These are phyloP conservation scores for Azorinus chamasolen DNA, from an alignment of 2,888 invertebrate species.

Conservation along the genomic window DNA sequence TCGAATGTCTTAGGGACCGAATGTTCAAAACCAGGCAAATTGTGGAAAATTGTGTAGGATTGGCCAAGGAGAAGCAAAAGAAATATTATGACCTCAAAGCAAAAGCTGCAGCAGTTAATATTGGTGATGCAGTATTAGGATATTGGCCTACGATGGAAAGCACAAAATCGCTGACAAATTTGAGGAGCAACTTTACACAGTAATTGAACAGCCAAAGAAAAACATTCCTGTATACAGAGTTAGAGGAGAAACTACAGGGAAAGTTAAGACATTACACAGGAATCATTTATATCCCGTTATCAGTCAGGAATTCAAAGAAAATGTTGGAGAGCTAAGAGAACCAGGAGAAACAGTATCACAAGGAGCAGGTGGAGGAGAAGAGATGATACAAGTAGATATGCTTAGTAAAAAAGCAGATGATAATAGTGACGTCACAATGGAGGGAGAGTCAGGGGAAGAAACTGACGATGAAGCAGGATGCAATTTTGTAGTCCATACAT, in stretches of 20 bases:
- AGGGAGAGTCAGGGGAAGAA: too few species aligned
- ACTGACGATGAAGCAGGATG: neutral
- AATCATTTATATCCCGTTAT: constrained; percentile 4
- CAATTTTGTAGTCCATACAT: neutral
- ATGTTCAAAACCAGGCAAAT: constrained; percentile 4
- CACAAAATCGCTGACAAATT: constrained; percentile 29
- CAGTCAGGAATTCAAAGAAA: neutral
- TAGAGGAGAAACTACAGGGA: neutral
- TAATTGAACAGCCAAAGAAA: constrained; percentile 15
- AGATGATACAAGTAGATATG: too few species aligned
- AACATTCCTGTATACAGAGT: constrained; percentile 13
- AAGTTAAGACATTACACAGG: neutral
- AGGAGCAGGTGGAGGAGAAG: too few species aligned
- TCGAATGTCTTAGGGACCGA: neutral
- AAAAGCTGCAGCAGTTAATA: neutral
- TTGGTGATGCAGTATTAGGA: constrained; percentile 19
- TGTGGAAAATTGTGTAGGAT: neutral
- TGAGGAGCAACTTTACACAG: constrained; percentile 18
- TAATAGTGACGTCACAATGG: neutral
- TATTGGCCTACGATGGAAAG: constrained; percentile 9
- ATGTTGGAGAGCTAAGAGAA: constrained; percentile 9
- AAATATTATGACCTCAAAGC: constrained; percentile 17
- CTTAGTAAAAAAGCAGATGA: neutral
- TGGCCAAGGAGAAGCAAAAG: constrained; percentile 18
- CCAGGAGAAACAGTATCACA: neutral